Evolutionary conservation across 1,140 invertebrate genomes (phyloP).

Genomic region (Sinonovacula constricta): DNA sequence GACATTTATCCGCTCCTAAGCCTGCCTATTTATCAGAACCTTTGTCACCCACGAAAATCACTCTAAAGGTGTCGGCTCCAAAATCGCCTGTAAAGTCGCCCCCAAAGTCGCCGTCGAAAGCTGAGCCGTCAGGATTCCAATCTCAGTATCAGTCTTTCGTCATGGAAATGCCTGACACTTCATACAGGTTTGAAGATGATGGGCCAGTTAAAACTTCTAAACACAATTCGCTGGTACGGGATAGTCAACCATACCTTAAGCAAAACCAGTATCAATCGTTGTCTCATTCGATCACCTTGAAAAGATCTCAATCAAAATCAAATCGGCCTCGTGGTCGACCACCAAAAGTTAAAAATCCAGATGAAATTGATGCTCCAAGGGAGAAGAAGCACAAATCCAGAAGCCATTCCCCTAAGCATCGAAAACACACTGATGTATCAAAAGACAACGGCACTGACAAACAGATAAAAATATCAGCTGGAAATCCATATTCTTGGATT

Average conservation of each 20-base stretch:
- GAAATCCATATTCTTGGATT: slow-evolving; percentile 41
- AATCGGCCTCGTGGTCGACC: slow-evolving; percentile 33
- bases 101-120: slow-evolving; percentile 39
- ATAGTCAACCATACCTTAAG: not conserved
- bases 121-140: slow-evolving; percentile 37
- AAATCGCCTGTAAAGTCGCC: slow-evolving; percentile 17
- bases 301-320: slow-evolving; percentile 15
- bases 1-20: slow-evolving; percentile 25
- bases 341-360: slow-evolving; percentile 23
- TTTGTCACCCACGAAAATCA: slow-evolving; percentile 41
- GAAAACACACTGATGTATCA: slow-evolving; percentile 17
- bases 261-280: not conserved
- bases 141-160: slow-evolving; percentile 48
- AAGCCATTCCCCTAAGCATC: slow-evolving; percentile 51
- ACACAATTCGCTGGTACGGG: not conserved
- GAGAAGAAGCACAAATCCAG: slow-evolving; percentile 50
- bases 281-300: not conserved
- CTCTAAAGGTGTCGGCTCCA: slow-evolving; percentile 27
- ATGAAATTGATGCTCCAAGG: slow-evolving; percentile 7
- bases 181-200: slow-evolving; percentile 41
- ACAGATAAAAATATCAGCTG: too few relatives aligned
- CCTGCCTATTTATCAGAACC: slow-evolving; percentile 40
- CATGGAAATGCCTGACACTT: slow-evolving; percentile 29
- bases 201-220: not conserved
- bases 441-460: too few relatives aligned